A percentile compares a stretch with the other conserved stretches of the same genome.
phyloP scores from a whole-genome alignment of 2,888 invertebrate species.

The Orthosia gracilis region DNA sequence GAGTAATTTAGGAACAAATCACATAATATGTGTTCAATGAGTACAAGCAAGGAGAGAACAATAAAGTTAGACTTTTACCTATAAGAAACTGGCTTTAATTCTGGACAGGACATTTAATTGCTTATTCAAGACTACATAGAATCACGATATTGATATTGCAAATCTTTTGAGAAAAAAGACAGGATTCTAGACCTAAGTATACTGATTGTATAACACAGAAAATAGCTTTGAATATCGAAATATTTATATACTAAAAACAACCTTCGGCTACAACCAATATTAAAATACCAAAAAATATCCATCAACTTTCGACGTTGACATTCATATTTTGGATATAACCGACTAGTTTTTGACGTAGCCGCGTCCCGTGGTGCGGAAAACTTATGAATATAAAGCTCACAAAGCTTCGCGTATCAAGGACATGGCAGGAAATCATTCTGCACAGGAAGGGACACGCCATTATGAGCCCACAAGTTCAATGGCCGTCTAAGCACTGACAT shows the following conservation, averaged over 20 bases:
- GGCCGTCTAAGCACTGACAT: slow-evolving; percentile 34
- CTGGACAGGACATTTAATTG: background rate
- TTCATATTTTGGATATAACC: slow-evolving; percentile 17
- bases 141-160: background rate
- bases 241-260: background rate
- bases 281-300: slow-evolving; percentile 15
- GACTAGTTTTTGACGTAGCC: slow-evolving; percentile 14
- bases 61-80: too few relatives aligned
- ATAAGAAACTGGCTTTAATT: too few relatives aligned
- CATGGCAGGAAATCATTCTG: slow-evolving; percentile 42
- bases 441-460: slow-evolving; percentile 52
- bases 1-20: too few relatives aligned
- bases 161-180: background rate
- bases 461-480: slow-evolving; percentile 40
- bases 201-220: background rate
- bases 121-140: background rate
- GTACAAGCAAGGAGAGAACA: too few relatives aligned
- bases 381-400: slow-evolving; percentile 52
- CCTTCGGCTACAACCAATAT: background rate
- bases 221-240: background rate
- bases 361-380: slow-evolving; percentile 28
- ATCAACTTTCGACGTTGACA: slow-evolving; percentile 2
- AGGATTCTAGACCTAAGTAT: background rate
- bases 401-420: slow-evolving; percentile 42
- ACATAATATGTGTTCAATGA: too few relatives aligned